Conservation (phyloP, 2,888 invertebrate species). For the Petrolisthes manimaculis region DNA sequence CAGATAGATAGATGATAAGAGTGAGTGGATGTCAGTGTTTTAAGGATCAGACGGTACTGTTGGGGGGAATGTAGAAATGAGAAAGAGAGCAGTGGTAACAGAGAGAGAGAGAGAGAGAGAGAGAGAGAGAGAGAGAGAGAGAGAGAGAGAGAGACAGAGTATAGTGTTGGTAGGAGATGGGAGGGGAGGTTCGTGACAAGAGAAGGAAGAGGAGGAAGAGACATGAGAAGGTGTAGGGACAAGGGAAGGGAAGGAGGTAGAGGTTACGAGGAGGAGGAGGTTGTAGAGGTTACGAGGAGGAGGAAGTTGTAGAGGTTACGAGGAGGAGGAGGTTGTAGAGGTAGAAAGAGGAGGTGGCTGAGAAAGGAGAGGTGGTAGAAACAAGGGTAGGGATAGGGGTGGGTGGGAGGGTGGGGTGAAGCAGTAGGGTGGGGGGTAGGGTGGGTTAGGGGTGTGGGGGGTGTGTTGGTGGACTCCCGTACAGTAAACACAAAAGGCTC, state of each 20-base stretch:
- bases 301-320: not conserved
- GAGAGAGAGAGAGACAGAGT: constrained; percentile 19
- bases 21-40: not conserved
- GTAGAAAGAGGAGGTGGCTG: not conserved
- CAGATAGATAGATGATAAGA: not conserved
- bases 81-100: not conserved
- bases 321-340: not conserved
- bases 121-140: not conserved
- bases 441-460: not conserved
- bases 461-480: not conserved
- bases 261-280: not conserved
- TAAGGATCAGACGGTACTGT: not conserved
- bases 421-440: not conserved
- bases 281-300: not conserved
- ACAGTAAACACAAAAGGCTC: not conserved
- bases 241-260: not conserved
- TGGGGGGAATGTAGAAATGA: not conserved
- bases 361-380: not conserved
- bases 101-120: not conserved
- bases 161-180: too few relatives aligned
- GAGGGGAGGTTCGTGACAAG: not conserved
- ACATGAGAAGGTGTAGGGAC: not conserved
- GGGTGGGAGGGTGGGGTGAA: not conserved
- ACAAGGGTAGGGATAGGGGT: not conserved
- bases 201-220: not conserved